Evolutionary conservation across 2,113 vertebrate species (phyloP), one percentile per base, ranked within the genome.

Genomic region (Symphodus melops): DNA sequence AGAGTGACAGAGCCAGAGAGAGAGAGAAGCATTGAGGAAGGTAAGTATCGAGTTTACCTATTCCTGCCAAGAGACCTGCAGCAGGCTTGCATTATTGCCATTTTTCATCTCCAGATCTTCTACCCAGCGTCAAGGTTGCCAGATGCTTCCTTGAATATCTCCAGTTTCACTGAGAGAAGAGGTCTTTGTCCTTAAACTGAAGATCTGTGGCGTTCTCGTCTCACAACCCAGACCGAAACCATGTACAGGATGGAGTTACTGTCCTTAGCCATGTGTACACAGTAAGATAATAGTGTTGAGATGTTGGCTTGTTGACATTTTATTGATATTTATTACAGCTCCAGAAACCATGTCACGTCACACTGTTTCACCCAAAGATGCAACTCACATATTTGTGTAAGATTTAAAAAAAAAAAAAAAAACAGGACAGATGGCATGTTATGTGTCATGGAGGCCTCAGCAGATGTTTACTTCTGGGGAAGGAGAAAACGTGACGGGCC

Each of bases 391-490:
- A 73, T 79, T 62, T 75, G 59, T 39, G 58, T 48, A 77, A 67
- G 70, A 77, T 74, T 54, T 61, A 68, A 57, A 41, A 52, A 25
- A 63, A 17, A 58, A 23, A 57, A 1, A 49, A 12, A 66, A 41
- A 71, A 66, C 49, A 55, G 71, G 67, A 81, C 89, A 91, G 88
- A 92, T 92, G 88, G 90, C 46, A 42, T 60, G 72, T 62, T 80
- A 21, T 73, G 78, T 77, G 82, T 86, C 85, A 87, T 39, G 42
- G 72, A 82, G 81, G 59, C 48, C 75, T 76, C 8, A 70, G 79
- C 89, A 92, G 87, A 91, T 91, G 89, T 90, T 92, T 91, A 88
- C 85, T 86, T 81, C 76, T 78, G 79, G 79, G 77, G 65, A 68
- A 71, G 58, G 37, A 75, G 65, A 76, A 83, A 88, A 91, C 49